Conservation (phyloP, 2,113 vertebrate species). For the Crotophaga sulcirostris region DNA sequence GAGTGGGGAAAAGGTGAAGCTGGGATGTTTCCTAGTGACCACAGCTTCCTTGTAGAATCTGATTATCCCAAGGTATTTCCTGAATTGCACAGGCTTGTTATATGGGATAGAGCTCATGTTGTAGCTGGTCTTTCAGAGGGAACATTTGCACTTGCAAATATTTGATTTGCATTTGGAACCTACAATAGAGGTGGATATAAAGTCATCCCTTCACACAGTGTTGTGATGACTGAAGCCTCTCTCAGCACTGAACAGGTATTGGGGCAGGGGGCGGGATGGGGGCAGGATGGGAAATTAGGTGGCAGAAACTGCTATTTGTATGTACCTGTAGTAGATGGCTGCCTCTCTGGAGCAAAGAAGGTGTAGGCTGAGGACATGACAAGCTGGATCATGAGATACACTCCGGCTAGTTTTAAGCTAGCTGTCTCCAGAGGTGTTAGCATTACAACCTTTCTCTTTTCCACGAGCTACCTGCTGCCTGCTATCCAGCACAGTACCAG, state of each 20-base stretch:
- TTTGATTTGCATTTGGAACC: neutral
- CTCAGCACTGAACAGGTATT: neutral
- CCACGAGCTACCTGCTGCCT: neutral
- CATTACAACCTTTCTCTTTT: neutral
- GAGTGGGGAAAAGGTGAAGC: neutral
- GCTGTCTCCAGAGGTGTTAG: neutral
- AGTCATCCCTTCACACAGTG: neutral
- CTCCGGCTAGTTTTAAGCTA: neutral
- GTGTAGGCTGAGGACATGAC: neutral
- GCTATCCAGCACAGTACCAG: neutral
- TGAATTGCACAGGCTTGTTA: neutral
- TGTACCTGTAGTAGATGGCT: neutral
- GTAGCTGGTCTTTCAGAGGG: neutral
- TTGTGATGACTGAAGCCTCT: neutral
- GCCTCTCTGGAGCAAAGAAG: neutral
- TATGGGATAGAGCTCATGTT: neutral
- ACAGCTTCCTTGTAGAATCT: neutral
- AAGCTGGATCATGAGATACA: neutral
- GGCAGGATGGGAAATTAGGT: too few species aligned
- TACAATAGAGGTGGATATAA: neutral
- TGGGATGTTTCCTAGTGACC: neutral
- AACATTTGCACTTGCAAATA: neutral
- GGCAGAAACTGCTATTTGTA: neutral
- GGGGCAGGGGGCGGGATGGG: rapidly evolving
- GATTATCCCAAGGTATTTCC: neutral